Percentiles rank a stretch among this genome's conserved stretches.
Conservation (phyloP, 2,797 vertebrate species). For the Lepus townsendii region DNA sequence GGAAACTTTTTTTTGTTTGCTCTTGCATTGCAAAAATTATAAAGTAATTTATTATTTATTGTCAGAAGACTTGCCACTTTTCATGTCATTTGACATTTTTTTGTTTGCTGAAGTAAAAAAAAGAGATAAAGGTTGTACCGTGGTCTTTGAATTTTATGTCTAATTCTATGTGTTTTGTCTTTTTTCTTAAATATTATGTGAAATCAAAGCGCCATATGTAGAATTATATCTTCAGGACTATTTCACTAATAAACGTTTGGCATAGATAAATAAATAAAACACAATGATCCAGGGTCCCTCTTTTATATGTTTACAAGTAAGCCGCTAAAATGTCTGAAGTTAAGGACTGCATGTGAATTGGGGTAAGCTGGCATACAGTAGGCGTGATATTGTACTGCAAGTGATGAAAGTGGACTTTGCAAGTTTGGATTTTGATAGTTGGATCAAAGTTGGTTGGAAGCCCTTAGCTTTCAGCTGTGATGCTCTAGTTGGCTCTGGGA, state of each 20-base stretch:
- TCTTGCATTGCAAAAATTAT: constrained; percentile 95
- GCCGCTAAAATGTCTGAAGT: constrained; percentile 85
- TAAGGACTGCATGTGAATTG: constrained; percentile 85
- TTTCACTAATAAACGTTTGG: constrained; percentile 93
- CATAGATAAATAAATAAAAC: constrained; percentile 89
- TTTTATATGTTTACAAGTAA: constrained; percentile 88
- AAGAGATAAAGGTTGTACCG: constrained; percentile 89
- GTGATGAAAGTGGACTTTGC: constrained; percentile 85
- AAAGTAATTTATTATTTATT: constrained; percentile 99
- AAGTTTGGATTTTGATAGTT: constrained; percentile 84
- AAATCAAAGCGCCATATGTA: constrained; percentile 93
- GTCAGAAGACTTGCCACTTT: constrained; percentile 98
- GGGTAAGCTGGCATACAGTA: constrained; percentile 75
- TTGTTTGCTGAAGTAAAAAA: constrained; percentile 96
- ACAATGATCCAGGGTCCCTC: constrained; percentile 86
- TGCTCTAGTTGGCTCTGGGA: constrained; percentile 75
- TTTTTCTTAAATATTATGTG: constrained; percentile 92
- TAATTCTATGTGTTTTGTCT: constrained; percentile 90
- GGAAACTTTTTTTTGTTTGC: constrained; percentile 91
- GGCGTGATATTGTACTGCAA: constrained; percentile 86
- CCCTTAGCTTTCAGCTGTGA: constrained; percentile 78
- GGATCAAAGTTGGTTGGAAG: constrained; percentile 85
- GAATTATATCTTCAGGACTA: constrained; percentile 92
- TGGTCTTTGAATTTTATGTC: constrained; percentile 94
- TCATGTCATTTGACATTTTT: constrained; percentile 93